Conservation (phyloP, 2,797 vertebrate genomes). For the Podarcis lilfordi region DNA sequence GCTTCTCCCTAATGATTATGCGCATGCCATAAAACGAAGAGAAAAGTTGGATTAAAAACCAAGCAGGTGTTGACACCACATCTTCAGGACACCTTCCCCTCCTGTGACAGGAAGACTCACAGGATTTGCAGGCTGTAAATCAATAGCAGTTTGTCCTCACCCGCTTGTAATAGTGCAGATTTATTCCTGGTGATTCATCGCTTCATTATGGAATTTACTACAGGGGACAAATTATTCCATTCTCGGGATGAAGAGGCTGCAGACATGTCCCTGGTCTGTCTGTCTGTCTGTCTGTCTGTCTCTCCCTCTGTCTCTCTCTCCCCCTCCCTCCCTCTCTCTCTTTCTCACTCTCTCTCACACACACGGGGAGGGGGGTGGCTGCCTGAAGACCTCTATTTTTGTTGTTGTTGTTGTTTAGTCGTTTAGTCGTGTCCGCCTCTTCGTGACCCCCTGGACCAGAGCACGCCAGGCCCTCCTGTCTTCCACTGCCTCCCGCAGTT, state of each 20-base stretch:
- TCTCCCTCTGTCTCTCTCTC: accelerated
- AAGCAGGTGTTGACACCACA: slow-evolving; percentile 3
- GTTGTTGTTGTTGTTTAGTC: too few relatives aligned
- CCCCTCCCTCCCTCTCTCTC: too few relatives aligned
- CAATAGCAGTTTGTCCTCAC: slow-evolving; percentile 22
- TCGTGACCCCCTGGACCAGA: too few relatives aligned
- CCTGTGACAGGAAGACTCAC: slow-evolving; percentile 36
- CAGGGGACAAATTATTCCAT: slow-evolving; percentile 45
- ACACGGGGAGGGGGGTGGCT: too few relatives aligned
- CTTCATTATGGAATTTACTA: slow-evolving; percentile 31
- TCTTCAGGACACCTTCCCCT: slow-evolving; percentile 12
- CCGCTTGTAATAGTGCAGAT: slow-evolving; percentile 38
- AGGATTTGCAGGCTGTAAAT: slow-evolving; percentile 35
- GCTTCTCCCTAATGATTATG: neutral
- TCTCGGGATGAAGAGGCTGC: slow-evolving; percentile 30
- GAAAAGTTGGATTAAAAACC: slow-evolving; percentile 26
- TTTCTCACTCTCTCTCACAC: too few relatives aligned
- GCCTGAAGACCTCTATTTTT: too few relatives aligned
- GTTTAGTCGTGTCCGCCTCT: accelerated
- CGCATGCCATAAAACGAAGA: too few relatives aligned
- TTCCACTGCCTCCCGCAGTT: too few relatives aligned
- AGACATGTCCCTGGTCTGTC: neutral
- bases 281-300: too few relatives aligned
- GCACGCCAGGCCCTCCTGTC: too few relatives aligned
- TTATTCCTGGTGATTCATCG: slow-evolving; percentile 39